Evolutionary conservation across 2,113 vertebrate genomes (phyloP).

Genomic region (Nematolebias whitei): DNA sequence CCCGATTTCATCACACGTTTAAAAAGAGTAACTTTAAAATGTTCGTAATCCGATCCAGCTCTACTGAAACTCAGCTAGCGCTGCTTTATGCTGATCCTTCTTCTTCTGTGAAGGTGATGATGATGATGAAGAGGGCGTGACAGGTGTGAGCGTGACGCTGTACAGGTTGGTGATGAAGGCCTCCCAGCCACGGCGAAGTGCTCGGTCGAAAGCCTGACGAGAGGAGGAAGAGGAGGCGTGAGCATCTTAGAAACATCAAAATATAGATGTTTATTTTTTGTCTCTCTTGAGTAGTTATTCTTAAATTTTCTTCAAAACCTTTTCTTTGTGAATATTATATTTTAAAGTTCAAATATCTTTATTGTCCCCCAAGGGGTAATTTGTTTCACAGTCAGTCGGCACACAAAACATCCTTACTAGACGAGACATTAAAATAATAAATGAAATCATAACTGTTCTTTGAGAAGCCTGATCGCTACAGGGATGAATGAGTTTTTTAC

Average conservation of each 20-base stretch:
- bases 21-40: neutral
- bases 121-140: constrained; percentile 36
- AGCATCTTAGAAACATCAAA: no score
- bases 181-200: constrained; percentile 81
- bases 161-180: constrained; percentile 79
- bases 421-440: no score
- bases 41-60: neutral
- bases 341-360: neutral
- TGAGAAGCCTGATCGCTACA: no score
- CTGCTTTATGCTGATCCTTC: constrained; percentile 19
- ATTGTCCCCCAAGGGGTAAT: no score
- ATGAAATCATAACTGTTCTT: no score
- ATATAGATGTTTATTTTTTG: no score
- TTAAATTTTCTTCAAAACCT: no score
- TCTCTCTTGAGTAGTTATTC: no score
- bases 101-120: constrained; percentile 36
- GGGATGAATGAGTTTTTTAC: no score
- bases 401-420: no score
- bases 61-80: constrained; percentile 70
- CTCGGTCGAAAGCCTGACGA: constrained; percentile 76
- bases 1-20: constrained; percentile 1
- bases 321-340: neutral
- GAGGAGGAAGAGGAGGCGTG: neutral
- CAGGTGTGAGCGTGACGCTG: constrained; percentile 76
- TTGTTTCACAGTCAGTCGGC: no score